Evolutionary conservation across 2,113 vertebrate genomes (phyloP), one percentile per base, ranked within the genome.

Genomic region (Okapia johnstoni): DNA sequence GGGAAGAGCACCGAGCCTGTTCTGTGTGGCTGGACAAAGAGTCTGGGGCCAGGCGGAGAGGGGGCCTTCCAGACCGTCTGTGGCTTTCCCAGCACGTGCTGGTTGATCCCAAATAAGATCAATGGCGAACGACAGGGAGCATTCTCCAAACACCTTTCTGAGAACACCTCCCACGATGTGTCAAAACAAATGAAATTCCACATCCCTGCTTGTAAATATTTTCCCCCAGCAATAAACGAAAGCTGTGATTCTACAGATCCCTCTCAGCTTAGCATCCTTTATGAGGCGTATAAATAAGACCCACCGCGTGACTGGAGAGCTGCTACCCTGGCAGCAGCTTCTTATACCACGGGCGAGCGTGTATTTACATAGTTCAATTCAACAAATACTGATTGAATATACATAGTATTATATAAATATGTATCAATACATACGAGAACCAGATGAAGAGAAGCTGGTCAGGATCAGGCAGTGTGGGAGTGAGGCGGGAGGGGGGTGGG

Each of bases 311-410:
- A 50, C 4, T 61, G 50, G 36, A 86, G 73, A 54, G 36, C 50
- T 55, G 48, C 46, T 8, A 30, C 3, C 80, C 79, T 17, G 46
- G 63, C 33, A 73, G 88, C 8, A n/a, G 79, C 70, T 8, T 91
- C 94, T 94, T 73, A 91, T 54, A 28, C 85, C 36, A 77, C 1
- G 46, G 30, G 57, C n/a, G 16, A 97, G 79, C 52, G 19, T 46
- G 91, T 48, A 95, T 97, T 93, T 96, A n/a, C 89, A 90, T 96
- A 93, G 97, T 92, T 92, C 58, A 63, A 89, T 90, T 97, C 95
- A 92, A 80, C 52, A 77, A 97, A 94, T 55, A 85, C 83, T 81
- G 92, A 90, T 97, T 81, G 94, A 89, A 88, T 66, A 90, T 90
- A 96, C 85, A 89, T 54, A 57, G 77, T 85, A 86, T 52, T 84